Conservation (phyloP, 2,888 invertebrate genomes). For the Coenonympha arcania region DNA sequence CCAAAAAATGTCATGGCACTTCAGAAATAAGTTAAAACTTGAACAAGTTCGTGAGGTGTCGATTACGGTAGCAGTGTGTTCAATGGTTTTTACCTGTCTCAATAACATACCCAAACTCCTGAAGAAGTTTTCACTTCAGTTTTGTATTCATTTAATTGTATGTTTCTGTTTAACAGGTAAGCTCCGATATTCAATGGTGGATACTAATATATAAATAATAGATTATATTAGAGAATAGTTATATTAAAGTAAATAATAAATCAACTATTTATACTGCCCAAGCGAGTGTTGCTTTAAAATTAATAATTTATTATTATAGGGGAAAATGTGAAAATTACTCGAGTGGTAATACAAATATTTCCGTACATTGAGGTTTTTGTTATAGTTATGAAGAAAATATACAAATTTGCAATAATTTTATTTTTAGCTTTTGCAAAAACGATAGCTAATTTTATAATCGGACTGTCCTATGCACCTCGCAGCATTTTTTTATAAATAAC, state of each 20-base stretch:
- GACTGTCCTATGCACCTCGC: slow-evolving; percentile 31
- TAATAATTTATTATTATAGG: slow-evolving; percentile 17
- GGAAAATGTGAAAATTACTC: slow-evolving; percentile 8
- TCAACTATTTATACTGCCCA: slow-evolving; percentile 23
- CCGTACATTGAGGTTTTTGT: slow-evolving; percentile 10
- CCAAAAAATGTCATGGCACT: too few relatives aligned
- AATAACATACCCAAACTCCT: too few relatives aligned
- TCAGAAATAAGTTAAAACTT: too few relatives aligned
- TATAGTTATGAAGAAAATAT: too few relatives aligned
- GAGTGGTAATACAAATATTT: too few relatives aligned
- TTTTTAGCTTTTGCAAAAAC: slow-evolving; percentile 1
- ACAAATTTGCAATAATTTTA: background rate
- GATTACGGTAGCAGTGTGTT: too few relatives aligned
- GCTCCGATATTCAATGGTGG: slow-evolving; percentile 7
- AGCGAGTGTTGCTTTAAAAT: slow-evolving; percentile 22
- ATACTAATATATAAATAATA: slow-evolving; percentile 10
- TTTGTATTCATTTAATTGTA: background rate
- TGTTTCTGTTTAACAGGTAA: slow-evolving; percentile 13
- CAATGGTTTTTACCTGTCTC: too few relatives aligned
- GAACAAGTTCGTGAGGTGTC: too few relatives aligned
- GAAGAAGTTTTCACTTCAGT: too few relatives aligned
- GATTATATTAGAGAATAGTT: slow-evolving; percentile 5
- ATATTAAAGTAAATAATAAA: slow-evolving; percentile 12
- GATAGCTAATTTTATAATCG: background rate
- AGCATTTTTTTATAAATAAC: slow-evolving; percentile 26